phyloP scores from a whole-genome alignment of 2,113 vertebrate species.

The Saguinus midas region DNA sequence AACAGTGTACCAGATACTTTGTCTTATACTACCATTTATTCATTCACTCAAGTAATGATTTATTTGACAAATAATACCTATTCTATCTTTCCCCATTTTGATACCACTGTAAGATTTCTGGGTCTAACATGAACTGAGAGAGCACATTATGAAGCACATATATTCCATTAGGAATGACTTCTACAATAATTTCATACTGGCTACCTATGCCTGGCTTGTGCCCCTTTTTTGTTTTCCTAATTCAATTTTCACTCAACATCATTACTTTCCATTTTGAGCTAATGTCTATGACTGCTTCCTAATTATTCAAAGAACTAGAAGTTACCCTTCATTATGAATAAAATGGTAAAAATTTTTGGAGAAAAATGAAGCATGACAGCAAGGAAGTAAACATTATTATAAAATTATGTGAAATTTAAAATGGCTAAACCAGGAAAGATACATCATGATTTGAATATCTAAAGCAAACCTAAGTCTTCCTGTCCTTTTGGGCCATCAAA shows the following conservation, averaged over 20 bases:
- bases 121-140: neutral
- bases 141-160: neutral
- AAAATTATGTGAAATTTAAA: conserved; percentile 1
- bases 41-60: neutral
- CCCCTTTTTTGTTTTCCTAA: neutral
- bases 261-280: neutral
- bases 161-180: neutral
- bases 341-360: neutral
- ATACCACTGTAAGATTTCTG: neutral
- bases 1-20: neutral
- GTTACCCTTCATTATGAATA: neutral
- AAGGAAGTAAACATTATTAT: neutral
- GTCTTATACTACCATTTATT: neutral
- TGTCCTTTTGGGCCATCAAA: neutral
- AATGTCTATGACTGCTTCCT: neutral
- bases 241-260: neutral
- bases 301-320: neutral
- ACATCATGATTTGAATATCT: neutral
- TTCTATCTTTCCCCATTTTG: neutral
- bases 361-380: neutral
- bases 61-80: neutral
- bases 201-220: neutral
- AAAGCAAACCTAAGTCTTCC: neutral
- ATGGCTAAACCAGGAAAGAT: neutral
- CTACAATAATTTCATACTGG: neutral